Evolutionary conservation across 1,140 invertebrate genomes (phyloP).

Genomic region (Tribolium madens): DNA sequence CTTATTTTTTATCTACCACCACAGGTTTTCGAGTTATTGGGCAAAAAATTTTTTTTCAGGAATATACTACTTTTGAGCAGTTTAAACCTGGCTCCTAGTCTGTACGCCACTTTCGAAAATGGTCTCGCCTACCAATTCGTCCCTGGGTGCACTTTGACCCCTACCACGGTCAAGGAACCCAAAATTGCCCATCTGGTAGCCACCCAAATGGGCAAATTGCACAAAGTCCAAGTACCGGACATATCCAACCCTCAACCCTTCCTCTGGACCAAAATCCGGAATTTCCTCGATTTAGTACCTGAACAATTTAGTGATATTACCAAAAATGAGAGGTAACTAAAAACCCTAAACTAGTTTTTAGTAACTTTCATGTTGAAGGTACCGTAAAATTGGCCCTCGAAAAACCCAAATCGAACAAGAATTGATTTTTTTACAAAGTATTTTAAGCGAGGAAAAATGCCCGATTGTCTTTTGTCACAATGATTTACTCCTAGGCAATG

Average conservation of each 20-base stretch:
- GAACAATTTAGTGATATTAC: slow-evolving; percentile 71
- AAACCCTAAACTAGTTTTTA: slow-evolving; percentile 10
- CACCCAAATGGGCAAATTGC: slow-evolving; percentile 84
- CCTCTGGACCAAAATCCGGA: slow-evolving; percentile 80
- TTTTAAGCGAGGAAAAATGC: slow-evolving; percentile 75
- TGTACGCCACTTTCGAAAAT: slow-evolving; percentile 95
- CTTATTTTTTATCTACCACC: too few species aligned
- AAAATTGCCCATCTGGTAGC: slow-evolving; percentile 83
- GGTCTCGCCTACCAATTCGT: slow-evolving; percentile 94
- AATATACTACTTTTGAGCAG: slow-evolving; percentile 78
- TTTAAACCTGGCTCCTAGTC: slow-evolving; percentile 82
- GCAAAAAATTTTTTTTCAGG: slow-evolving; percentile 74
- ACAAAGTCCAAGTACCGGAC: slow-evolving; percentile 70
- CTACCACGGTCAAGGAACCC: slow-evolving; percentile 76
- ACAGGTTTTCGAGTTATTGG: too few species aligned
- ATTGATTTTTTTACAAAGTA: slow-evolving; percentile 75
- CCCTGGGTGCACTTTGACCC: slow-evolving; percentile 83
- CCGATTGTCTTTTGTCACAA: slow-evolving; percentile 98
- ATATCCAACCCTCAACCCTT: slow-evolving; percentile 69
- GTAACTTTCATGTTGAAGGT: slow-evolving; percentile 70
- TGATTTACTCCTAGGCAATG: slow-evolving; percentile 94
- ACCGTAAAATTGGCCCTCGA: slow-evolving; percentile 75
- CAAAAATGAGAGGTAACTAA: slow-evolving; percentile 74
- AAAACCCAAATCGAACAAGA: slow-evolving; percentile 78
- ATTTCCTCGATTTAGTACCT: slow-evolving; percentile 81